These are phyloP conservation scores for Grammomys dolichurus DNA, from an alignment of 2,113 vertebrate species.

Conservation along the genomic window DNA sequence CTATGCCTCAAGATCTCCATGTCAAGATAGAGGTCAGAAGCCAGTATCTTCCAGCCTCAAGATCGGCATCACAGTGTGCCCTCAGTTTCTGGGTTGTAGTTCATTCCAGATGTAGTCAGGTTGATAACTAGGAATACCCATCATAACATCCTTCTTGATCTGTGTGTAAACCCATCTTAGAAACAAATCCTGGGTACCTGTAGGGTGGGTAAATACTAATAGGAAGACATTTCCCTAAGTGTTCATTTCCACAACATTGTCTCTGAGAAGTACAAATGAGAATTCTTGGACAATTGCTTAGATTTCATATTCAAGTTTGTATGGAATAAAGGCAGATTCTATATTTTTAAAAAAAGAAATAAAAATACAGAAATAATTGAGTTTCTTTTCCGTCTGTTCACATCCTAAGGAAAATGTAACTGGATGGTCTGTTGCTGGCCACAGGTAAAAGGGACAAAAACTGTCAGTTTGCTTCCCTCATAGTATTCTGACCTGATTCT, in stretches of 20 bases:
- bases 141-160: neutral
- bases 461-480: slow-evolving; percentile 58
- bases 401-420: slow-evolving; percentile 32
- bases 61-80: too few species aligned
- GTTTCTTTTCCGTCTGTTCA: slow-evolving; percentile 37
- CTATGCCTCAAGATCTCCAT: too few species aligned
- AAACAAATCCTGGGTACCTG: neutral
- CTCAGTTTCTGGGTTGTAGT: too few species aligned
- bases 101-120: too few species aligned
- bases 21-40: too few species aligned
- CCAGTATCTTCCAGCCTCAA: too few species aligned
- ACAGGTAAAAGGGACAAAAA: slow-evolving; percentile 64
- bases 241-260: neutral
- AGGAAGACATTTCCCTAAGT: neutral
- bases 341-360: neutral
- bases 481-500: slow-evolving; percentile 72
- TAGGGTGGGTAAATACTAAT: neutral
- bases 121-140: too few species aligned
- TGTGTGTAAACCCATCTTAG: neutral
- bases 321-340: neutral
- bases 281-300: neutral
- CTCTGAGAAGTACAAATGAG: slow-evolving; percentile 1
- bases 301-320: neutral
- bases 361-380: neutral
- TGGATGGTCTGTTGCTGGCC: slow-evolving; percentile 23